phyloP scores from a whole-genome alignment of 2,888 invertebrate genomes.

The Chymomyza caudatula region DNA sequence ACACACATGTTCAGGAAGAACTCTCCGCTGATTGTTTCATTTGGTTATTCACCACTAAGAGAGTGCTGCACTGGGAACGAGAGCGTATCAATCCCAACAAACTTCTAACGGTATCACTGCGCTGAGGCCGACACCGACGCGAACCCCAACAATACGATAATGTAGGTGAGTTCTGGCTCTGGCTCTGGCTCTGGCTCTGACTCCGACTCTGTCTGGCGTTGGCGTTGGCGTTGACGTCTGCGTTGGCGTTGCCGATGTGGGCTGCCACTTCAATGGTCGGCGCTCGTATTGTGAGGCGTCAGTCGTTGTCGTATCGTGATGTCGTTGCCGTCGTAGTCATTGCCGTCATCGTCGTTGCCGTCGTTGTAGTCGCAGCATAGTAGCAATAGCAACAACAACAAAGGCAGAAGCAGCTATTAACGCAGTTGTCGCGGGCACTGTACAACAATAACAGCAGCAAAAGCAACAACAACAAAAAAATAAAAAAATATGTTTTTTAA shows the following conservation, averaged over 20 bases:
- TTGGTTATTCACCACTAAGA: constrained; percentile 51
- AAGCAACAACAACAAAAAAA: constrained; percentile 1
- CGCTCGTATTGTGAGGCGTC: constrained; percentile 28
- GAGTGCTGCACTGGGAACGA: constrained; percentile 1
- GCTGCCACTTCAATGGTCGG: constrained; percentile 39
- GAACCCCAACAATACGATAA: not conserved
- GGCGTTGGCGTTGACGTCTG: constrained; percentile 22
- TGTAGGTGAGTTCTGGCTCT: not conserved
- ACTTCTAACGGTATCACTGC: not conserved
- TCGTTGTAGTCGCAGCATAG: constrained; percentile 27
- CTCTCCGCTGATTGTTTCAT: constrained; percentile 22
- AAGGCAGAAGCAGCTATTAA: not conserved
- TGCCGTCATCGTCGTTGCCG: constrained; percentile 58
- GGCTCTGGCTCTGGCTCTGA: constrained; percentile 7
- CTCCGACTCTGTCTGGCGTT: constrained; percentile 10
- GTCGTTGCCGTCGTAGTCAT: constrained; percentile 60
- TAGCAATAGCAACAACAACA: constrained; percentile 4
- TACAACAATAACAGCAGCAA: constrained; percentile 1
- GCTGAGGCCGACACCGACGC: not conserved
- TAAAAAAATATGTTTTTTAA: not conserved
- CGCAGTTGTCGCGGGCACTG: constrained; percentile 3
- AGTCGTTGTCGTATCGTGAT: constrained; percentile 77
- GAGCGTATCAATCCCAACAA: constrained; percentile 25
- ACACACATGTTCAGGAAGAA: not conserved
- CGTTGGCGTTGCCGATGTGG: constrained; percentile 29